Conservation (phyloP, 1,140 invertebrate species). For the Idris sp. region DNA sequence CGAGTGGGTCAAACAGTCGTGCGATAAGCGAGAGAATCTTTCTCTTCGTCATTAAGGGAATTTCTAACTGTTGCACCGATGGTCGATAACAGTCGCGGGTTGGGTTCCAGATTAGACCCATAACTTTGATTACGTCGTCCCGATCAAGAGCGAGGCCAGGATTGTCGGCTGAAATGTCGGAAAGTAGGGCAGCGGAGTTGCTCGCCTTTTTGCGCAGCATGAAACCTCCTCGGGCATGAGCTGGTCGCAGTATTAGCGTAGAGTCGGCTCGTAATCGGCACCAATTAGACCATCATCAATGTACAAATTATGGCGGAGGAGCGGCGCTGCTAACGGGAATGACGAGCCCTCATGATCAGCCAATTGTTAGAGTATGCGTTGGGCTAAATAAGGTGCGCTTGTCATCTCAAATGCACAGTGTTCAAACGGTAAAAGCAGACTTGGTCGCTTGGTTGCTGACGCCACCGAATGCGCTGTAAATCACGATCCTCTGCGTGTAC, state of each 20-base stretch:
- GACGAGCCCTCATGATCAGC: constrained; percentile 62
- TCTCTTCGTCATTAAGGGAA: background rate
- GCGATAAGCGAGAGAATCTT: background rate
- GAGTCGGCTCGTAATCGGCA: background rate
- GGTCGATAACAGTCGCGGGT: background rate
- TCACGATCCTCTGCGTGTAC: constrained; percentile 3
- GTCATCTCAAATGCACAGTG: constrained; percentile 25
- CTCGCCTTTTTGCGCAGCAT: constrained; percentile 19
- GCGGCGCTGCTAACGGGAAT: constrained; percentile 52
- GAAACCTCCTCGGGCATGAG: background rate
- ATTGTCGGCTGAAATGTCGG: background rate
- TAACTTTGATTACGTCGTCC: background rate
- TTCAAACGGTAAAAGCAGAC: background rate
- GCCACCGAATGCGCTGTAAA: constrained; percentile 19
- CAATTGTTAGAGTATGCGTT: constrained; percentile 67
- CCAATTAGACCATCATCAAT: constrained; percentile 18
- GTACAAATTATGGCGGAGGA: background rate
- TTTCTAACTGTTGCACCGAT: background rate
- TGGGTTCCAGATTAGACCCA: constrained; percentile 2
- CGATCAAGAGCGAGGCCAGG: constrained; percentile 2
- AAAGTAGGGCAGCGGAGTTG: background rate
- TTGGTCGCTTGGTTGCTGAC: background rate
- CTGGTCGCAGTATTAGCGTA: background rate
- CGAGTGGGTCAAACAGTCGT: background rate
- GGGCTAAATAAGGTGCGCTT: constrained; percentile 70